Evolutionary conservation across 1,140 invertebrate species (phyloP), one percentile per base, ranked within the genome.

Genomic region (Drepana arcuata): DNA sequence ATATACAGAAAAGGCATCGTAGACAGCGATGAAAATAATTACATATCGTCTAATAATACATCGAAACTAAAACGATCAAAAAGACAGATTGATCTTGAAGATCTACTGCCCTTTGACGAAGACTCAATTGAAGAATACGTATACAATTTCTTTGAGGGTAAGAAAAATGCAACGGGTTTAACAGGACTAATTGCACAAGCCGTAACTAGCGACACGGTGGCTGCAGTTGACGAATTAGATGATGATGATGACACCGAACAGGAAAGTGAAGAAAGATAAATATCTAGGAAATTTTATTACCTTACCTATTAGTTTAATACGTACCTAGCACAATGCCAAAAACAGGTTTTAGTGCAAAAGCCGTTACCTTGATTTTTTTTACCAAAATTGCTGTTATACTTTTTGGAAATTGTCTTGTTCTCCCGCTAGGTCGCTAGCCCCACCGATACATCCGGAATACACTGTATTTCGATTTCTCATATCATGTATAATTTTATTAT

Each of bases 1-100:
- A 79, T 83, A 45, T 88, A 88, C 46, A 75, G 82, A 44, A 86
- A 86, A 62, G 86, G 86, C n/a, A 84, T 87, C 16, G 86, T 88
- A 23, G 85, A 86, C 35, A 79, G 50, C 34, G 78, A 78, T 47
- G 78, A 83, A 46, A 84, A 78, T 34, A 54, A 79, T 47, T 67
- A 84, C 36, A 34, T 53, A 7, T 53, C 63, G 18, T 63, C 58
- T 28, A 66, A 68, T 34, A 75, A 75, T 46, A 59, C 44, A 21
- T 46, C 32, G 7, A 50, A 54, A 40, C 51, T 59, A 33, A 56
- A 50, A n/a, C 64, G 83, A n/a, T 44, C 41, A 11, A 81, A 68
- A 39, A 55, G 78, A 41, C 69, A 83, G 47, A 58, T 75, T 7
- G 50, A 64, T 29, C 38, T 75, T 7, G 70, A 71, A 41, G 67